phyloP scores from a whole-genome alignment of 2,113 vertebrate genomes.

The Tenebrosternarchus preto region DNA sequence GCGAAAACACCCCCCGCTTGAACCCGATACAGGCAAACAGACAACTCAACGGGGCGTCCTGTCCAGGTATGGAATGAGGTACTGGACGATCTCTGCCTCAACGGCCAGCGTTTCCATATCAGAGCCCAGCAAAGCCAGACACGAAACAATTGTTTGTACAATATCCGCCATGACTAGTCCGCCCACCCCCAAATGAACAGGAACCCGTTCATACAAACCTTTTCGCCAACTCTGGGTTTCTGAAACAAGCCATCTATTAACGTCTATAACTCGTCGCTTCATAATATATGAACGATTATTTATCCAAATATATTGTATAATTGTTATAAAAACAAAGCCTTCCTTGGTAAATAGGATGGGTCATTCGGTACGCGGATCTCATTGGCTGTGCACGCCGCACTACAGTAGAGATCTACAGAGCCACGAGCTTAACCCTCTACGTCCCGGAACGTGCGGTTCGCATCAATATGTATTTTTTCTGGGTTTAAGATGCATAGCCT shows the following conservation, averaged over 20 bases:
- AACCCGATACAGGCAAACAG: no score
- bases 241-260: background rate
- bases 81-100: no score
- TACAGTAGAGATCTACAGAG: constrained; percentile 62
- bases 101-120: no score
- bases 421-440: constrained; percentile 20
- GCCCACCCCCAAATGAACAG: background rate
- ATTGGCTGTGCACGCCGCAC: constrained; percentile 51
- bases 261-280: background rate
- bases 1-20: no score
- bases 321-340: background rate
- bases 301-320: no score
- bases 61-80: no score
- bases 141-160: constrained; percentile 4
- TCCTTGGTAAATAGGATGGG: background rate
- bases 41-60: no score
- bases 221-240: background rate
- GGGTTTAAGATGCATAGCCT: no score
- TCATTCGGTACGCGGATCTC: constrained; percentile 2
- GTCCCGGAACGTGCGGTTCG: background rate
- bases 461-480: no score
- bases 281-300: background rate
- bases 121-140: background rate
- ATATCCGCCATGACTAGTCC: constrained; percentile 29
- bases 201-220: constrained; percentile 16